Evolutionary conservation across 1,140 invertebrate genomes (phyloP).

Genomic region (Aphelinus certus): DNA sequence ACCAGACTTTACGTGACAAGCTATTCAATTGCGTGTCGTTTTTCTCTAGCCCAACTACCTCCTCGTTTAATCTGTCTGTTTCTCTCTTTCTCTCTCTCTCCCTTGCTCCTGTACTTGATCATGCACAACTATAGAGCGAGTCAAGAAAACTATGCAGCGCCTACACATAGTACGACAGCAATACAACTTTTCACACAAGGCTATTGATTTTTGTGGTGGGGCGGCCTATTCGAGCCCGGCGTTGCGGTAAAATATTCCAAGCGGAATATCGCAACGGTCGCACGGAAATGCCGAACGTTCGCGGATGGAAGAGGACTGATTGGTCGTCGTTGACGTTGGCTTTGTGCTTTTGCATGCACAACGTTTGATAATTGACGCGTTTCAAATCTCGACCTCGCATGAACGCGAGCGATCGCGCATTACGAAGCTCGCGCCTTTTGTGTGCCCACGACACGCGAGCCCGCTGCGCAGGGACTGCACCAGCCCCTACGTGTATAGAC

Average conservation of each 20-base stretch:
- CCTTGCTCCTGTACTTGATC: no score
- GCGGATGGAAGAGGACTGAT: background rate
- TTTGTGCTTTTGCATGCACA: background rate
- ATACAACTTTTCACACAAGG: constrained; percentile 48
- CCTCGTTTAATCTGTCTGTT: background rate
- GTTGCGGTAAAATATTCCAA: constrained; percentile 43
- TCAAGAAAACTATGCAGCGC: constrained; percentile 18
- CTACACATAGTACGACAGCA: constrained; percentile 25
- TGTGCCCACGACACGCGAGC: no score
- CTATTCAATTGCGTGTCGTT: constrained; percentile 42
- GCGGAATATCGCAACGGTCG: constrained; percentile 15
- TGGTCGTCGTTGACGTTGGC: background rate
- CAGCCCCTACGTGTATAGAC: no score
- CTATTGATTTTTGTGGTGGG: constrained; percentile 51
- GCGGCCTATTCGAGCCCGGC: constrained; percentile 40
- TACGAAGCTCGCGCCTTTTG: no score
- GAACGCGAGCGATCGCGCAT: background rate
- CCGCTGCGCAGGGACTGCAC: no score
- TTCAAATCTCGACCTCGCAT: background rate
- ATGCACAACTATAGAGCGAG: background rate
- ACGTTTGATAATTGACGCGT: background rate
- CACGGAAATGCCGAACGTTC: background rate
- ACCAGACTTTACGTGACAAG: constrained; percentile 45
- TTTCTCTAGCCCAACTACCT: constrained; percentile 34
- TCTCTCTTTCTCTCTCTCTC: background rate